These are phyloP conservation scores for Alethe castanea DNA, from an alignment of 2,113 vertebrate genomes.

Conservation along the genomic window DNA sequence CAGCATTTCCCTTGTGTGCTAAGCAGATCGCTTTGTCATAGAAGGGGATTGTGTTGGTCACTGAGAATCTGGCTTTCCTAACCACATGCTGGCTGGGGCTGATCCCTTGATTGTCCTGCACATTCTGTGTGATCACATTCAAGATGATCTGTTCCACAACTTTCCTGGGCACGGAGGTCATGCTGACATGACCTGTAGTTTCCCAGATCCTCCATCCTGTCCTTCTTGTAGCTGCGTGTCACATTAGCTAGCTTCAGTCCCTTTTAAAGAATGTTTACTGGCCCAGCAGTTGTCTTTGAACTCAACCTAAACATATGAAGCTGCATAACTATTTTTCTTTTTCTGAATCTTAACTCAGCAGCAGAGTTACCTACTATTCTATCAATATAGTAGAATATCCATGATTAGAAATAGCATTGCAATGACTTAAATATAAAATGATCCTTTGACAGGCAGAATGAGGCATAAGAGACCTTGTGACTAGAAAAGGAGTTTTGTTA, in stretches of 20 bases:
- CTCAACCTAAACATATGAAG: accelerated
- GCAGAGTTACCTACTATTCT: not conserved
- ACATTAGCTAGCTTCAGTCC: not conserved
- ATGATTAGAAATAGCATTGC: not conserved
- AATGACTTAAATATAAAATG: not conserved
- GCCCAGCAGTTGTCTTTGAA: not conserved
- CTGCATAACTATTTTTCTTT: not conserved
- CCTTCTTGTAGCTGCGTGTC: not conserved
- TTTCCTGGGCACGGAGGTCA: not conserved
- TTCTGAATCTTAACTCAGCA: not conserved
- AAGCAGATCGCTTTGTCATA: not conserved
- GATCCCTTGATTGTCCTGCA: not conserved
- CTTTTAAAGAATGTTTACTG: not conserved
- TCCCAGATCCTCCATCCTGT: not conserved
- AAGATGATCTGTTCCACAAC: not conserved
- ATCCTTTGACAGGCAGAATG: conserved; percentile 1
- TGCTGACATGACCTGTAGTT: not conserved
- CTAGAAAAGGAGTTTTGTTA: not conserved
- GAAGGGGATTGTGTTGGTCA: not conserved
- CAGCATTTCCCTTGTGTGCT: not conserved
- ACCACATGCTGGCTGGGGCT: not conserved
- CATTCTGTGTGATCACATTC: not conserved
- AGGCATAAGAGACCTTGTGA: not conserved
- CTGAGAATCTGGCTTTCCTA: not conserved
- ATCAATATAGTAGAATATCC: not conserved